These are phyloP conservation scores for Drosophila gunungcola DNA, from an alignment of 1,140 invertebrate species.

Conservation along the genomic window DNA sequence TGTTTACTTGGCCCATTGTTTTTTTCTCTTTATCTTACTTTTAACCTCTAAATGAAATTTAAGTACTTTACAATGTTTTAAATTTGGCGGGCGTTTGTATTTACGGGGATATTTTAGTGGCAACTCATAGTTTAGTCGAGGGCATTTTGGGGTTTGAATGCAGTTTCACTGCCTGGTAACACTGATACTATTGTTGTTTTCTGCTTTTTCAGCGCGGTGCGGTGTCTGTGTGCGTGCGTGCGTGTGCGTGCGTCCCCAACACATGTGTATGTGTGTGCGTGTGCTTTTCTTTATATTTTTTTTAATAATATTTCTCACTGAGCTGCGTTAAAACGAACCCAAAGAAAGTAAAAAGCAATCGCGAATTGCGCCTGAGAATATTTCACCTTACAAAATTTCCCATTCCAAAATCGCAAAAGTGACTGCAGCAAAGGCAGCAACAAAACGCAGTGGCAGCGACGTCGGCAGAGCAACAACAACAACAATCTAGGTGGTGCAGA, in stretches of 20 bases:
- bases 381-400: neutral
- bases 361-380: neutral
- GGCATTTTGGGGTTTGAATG: no score
- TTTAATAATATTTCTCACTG: neutral
- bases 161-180: no score
- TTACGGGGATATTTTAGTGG: no score
- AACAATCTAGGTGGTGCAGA: constrained; percentile 3
- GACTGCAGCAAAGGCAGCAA: constrained; percentile 4
- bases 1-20: no score
- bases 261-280: constrained; percentile 3
- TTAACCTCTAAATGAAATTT: no score
- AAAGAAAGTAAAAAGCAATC: neutral
- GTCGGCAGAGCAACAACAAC: constrained; percentile 4
- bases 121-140: no score
- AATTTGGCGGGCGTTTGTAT: no score
- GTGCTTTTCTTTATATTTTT: constrained; percentile 12
- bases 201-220: constrained; percentile 3
- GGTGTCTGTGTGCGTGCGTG: neutral
- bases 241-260: constrained; percentile 8
- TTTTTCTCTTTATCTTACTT: no score
- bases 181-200: neutral
- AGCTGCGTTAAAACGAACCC: neutral
- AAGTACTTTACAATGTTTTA: no score
- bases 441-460: constrained; percentile 9
- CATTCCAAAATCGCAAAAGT: constrained; percentile 7